Percentiles rank a stretch among this genome's conserved stretches.
These are phyloP conservation scores for Noctua pronuba DNA, from an alignment of 2,888 invertebrate species.

Conservation along the genomic window DNA sequence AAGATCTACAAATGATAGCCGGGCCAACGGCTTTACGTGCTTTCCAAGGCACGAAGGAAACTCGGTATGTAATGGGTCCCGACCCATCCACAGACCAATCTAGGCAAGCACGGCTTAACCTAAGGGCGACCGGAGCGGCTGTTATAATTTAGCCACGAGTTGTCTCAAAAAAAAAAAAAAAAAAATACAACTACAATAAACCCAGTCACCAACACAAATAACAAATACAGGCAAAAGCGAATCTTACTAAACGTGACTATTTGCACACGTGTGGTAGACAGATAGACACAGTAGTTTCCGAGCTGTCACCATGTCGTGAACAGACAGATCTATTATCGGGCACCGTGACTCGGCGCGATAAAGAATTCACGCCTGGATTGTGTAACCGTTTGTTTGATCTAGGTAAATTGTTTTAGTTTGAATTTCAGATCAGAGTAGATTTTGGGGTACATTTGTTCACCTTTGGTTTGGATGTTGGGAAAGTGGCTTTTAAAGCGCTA, in stretches of 20 bases:
- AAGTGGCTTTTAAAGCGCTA: not conserved
- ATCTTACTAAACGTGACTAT: slow-evolving; percentile 1
- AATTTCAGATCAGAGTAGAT: not conserved
- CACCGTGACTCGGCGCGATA: slow-evolving; percentile 34
- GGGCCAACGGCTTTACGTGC: too few species aligned
- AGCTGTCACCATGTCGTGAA: slow-evolving; percentile 33
- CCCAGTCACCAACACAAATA: not conserved
- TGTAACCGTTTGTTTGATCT: slow-evolving; percentile 21
- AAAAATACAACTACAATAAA: not conserved
- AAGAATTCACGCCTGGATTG: slow-evolving; percentile 39
- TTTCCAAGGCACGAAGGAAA: too few species aligned
- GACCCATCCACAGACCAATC: too few species aligned
- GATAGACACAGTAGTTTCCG: slow-evolving; percentile 15
- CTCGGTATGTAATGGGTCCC: too few species aligned
- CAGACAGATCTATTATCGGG: slow-evolving; percentile 50
- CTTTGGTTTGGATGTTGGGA: too few species aligned
- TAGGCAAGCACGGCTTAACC: too few species aligned
- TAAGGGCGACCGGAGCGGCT: too few species aligned
- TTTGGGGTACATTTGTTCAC: not conserved
- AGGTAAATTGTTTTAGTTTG: slow-evolving; percentile 9
- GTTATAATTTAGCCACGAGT: too few species aligned
- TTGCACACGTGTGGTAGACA: slow-evolving; percentile 19
- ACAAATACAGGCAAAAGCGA: slow-evolving; percentile 19
- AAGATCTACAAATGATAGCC: too few species aligned
- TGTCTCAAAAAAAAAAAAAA: too few species aligned